phyloP scores from a whole-genome alignment of 1,140 invertebrate species.

The Stegodyphus mimosarum region DNA sequence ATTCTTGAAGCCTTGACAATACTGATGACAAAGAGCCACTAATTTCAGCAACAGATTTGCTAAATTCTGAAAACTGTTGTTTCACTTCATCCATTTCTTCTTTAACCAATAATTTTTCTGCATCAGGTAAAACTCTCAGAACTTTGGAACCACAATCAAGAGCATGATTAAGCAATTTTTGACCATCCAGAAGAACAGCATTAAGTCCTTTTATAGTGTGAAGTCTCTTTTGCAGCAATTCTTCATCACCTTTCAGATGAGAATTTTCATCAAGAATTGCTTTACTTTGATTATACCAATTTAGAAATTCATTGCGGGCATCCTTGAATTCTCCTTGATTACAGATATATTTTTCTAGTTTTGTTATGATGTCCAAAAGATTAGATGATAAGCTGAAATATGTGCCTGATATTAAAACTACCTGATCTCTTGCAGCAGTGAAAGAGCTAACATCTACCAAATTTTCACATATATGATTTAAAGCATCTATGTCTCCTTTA shows the following conservation, averaged over 20 bases:
- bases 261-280: constrained; percentile 83
- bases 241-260: constrained; percentile 80
- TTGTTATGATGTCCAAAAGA: constrained; percentile 74
- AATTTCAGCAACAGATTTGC: constrained; percentile 21
- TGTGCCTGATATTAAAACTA: constrained; percentile 39
- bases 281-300: constrained; percentile 82
- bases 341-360: constrained; percentile 86
- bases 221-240: constrained; percentile 84
- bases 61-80: constrained; percentile 33
- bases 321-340: constrained; percentile 90
- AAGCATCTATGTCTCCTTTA: constrained; percentile 26
- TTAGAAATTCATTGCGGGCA: constrained; percentile 82
- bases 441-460: constrained; percentile 55
- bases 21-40: constrained; percentile 34
- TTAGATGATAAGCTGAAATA: constrained; percentile 40
- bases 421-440: constrained; percentile 49
- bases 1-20: constrained; percentile 84
- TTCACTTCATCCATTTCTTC: constrained; percentile 35
- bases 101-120: constrained; percentile 16
- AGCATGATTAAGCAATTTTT: constrained; percentile 81
- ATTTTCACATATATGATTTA: constrained; percentile 60
- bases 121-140: constrained; percentile 78
- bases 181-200: constrained; percentile 84
- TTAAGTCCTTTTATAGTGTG: constrained; percentile 77
- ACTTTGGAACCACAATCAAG: constrained; percentile 88